Conservation (phyloP, 2,888 invertebrate species). For the Trachelus stipa region DNA sequence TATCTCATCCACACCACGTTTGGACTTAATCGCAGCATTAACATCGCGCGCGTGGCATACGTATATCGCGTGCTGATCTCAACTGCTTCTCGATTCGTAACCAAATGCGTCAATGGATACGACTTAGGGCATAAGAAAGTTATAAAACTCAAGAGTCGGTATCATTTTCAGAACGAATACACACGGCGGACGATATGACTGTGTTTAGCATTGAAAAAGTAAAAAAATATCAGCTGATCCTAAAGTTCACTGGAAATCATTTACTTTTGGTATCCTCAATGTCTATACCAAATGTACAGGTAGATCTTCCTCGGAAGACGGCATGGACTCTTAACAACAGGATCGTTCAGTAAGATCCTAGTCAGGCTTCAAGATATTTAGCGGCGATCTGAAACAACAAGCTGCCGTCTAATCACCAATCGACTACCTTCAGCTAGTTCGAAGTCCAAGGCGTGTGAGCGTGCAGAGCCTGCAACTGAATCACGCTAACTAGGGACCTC, state of each 20-base stretch:
- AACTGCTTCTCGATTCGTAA: not conserved
- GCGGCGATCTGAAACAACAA: conserved; percentile 55
- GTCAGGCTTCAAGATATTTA: conserved; percentile 50
- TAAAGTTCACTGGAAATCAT: not conserved
- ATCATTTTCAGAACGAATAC: too few relatives aligned
- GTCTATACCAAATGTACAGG: not conserved
- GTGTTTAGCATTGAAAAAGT: not conserved
- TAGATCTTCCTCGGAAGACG: not conserved
- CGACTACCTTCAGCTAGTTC: conserved; percentile 38
- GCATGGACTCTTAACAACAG: conserved; percentile 12
- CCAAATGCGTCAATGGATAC: not conserved
- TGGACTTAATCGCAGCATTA: conserved; percentile 32
- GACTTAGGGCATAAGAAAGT: not conserved
- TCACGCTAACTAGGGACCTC: conserved; percentile 52
- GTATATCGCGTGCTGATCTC: conserved; percentile 5
- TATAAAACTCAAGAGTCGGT: not conserved
- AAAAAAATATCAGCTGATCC: not conserved
- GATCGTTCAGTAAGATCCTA: conserved; percentile 17
- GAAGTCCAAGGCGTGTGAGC: conserved; percentile 40
- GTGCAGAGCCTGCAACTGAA: conserved; percentile 45
- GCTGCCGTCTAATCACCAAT: conserved; percentile 55
- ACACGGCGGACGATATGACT: not conserved
- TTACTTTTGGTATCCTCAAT: not conserved
- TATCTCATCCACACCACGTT: conserved; percentile 35
- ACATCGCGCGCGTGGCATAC: conserved; percentile 34